Evolutionary conservation across 2,888 invertebrate species (phyloP).

Genomic region (Luperina nickerlii): DNA sequence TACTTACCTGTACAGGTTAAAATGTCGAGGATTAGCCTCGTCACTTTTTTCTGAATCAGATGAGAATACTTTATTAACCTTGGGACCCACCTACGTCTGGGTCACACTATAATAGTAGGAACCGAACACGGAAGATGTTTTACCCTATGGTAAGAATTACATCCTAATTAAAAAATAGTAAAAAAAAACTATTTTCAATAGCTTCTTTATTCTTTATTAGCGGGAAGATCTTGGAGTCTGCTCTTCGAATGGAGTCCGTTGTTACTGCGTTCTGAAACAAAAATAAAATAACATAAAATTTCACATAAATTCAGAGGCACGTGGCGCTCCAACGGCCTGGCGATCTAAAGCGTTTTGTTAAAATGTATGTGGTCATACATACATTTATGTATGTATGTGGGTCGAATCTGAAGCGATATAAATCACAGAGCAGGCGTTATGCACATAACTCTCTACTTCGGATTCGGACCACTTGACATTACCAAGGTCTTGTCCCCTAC

Average conservation of each 20-base stretch:
- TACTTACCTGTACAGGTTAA: not conserved
- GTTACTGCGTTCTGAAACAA: slow-evolving; percentile 65
- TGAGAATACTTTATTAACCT: not conserved
- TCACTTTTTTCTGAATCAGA: not conserved
- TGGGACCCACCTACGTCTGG: not conserved
- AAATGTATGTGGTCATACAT: slow-evolving; percentile 79
- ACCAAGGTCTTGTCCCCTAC: slow-evolving; percentile 80
- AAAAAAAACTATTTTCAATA: not conserved
- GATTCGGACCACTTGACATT: slow-evolving; percentile 84
- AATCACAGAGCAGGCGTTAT: slow-evolving; percentile 86
- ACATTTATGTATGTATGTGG: slow-evolving; percentile 79
- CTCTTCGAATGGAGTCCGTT: slow-evolving; percentile 13
- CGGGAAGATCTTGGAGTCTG: not conserved
- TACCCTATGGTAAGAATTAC: not conserved
- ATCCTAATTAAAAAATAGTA: not conserved
- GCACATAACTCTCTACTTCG: slow-evolving; percentile 85
- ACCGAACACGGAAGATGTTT: not conserved
- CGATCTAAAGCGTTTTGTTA: slow-evolving; percentile 76
- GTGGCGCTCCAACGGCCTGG: slow-evolving; percentile 70
- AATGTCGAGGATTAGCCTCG: not conserved
- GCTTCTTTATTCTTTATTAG: slow-evolving; percentile 8
- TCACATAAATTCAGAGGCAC: slow-evolving; percentile 69
- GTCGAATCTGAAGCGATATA: slow-evolving; percentile 82
- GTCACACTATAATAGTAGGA: not conserved
- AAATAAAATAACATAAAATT: slow-evolving; percentile 70